phyloP scores from a whole-genome alignment of 2,113 vertebrate genomes.

The Protobothrops flavoviridis region DNA sequence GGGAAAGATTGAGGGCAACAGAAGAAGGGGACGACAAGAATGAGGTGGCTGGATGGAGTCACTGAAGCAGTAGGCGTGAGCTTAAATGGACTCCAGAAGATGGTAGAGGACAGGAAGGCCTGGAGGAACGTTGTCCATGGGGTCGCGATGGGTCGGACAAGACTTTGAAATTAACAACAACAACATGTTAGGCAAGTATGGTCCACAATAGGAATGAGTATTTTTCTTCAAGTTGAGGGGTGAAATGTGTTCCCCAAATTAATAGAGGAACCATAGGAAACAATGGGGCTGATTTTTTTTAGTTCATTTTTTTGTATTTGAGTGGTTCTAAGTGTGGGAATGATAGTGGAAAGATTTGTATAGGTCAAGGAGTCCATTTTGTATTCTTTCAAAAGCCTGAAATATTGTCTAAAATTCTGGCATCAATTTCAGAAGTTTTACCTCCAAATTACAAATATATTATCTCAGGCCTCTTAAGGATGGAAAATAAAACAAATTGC shows the following conservation, averaged over 20 bases:
- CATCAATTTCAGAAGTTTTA: neutral
- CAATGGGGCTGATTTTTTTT: neutral
- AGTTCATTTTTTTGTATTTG: neutral
- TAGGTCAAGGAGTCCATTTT: neutral
- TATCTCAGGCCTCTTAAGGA: neutral
- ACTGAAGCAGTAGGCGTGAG: no score
- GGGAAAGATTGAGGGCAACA: no score
- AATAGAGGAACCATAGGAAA: neutral
- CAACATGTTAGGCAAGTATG: neutral
- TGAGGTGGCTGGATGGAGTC: no score
- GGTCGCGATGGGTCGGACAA: no score
- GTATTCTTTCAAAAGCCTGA: neutral
- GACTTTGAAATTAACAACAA: no score
- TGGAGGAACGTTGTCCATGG: no score
- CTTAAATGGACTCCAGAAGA: no score
- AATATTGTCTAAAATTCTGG: neutral
- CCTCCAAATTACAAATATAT: neutral
- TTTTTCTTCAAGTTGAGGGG: neutral
- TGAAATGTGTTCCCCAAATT: neutral
- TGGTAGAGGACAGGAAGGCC: no score
- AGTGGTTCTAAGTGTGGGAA: neutral
- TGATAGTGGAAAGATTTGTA: neutral
- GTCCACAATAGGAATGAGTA: neutral
- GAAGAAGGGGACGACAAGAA: no score
- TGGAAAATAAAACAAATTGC: neutral